Conservation (phyloP, 2,797 vertebrate genomes). For the Petrocephalus sullivani region DNA sequence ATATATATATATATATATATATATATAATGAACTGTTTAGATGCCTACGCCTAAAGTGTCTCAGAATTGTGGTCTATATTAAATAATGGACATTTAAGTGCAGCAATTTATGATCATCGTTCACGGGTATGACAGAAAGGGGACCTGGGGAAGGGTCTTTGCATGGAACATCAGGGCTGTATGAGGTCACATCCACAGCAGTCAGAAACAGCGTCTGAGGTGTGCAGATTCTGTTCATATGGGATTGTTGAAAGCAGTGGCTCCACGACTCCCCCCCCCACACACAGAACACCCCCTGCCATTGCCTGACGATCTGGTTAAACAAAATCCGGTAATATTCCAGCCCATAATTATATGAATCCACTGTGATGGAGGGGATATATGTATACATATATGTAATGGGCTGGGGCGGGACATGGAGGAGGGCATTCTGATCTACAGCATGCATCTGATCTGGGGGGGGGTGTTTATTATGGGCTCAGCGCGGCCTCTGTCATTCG, state of each 20-base stretch:
- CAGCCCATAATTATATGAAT: neutral
- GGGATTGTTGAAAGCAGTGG: neutral
- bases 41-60: neutral
- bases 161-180: neutral
- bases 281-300: neutral
- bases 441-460: neutral
- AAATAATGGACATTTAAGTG: neutral
- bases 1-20: neutral
- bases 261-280: neutral
- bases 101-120: neutral
- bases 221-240: neutral
- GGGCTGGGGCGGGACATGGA: neutral
- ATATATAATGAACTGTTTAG: neutral
- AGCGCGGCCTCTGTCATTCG: neutral
- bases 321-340: neutral
- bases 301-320: neutral
- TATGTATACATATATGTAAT: neutral
- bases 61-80: neutral
- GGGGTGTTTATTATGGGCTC: neutral
- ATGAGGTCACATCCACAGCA: neutral
- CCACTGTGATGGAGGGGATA: neutral
- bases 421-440: neutral
- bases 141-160: neutral
- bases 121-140: neutral
- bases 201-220: neutral